These are phyloP conservation scores for Lynx canadensis DNA, from an alignment of 2,113 vertebrate species.

Conservation along the genomic window DNA sequence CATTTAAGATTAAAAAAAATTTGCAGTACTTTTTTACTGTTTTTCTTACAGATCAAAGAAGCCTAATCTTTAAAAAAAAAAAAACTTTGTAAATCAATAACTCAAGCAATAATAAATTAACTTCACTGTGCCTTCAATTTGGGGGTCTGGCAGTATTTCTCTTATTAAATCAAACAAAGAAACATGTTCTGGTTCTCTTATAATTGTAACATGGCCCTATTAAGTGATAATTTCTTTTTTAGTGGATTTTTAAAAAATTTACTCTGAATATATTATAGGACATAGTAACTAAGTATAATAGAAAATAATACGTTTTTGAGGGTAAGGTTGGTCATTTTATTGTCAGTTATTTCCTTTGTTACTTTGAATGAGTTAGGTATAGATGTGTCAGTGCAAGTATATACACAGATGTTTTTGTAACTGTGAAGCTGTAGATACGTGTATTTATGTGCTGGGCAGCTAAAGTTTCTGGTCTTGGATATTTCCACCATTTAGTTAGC, in stretches of 20 bases:
- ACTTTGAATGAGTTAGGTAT: neutral
- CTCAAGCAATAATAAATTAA: neutral
- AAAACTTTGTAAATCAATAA: neutral
- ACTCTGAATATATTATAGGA: neutral
- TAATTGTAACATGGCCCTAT: neutral
- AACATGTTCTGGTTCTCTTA: neutral
- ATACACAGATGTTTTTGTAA: neutral
- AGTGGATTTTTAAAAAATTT: neutral
- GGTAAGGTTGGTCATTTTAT: neutral
- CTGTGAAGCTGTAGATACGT: neutral
- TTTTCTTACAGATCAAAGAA: slow-evolving; percentile 32
- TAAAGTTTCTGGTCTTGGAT: neutral
- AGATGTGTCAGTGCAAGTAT: neutral
- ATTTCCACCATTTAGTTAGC: neutral
- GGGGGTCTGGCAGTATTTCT: neutral
- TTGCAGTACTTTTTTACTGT: neutral
- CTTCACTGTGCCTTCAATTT: neutral
- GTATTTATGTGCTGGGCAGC: neutral
- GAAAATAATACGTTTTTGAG: neutral
- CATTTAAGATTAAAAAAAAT: slow-evolving; percentile 11
- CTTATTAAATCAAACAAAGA: slow-evolving; percentile 12
- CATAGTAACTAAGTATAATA: neutral
- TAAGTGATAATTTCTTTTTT: neutral
- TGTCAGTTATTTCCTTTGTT: neutral
- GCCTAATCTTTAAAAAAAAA: neutral